Evolutionary conservation across 2,888 invertebrate species (phyloP), one percentile per base, ranked within the genome.

Genomic region (Caenorhabditis sinica): DNA sequence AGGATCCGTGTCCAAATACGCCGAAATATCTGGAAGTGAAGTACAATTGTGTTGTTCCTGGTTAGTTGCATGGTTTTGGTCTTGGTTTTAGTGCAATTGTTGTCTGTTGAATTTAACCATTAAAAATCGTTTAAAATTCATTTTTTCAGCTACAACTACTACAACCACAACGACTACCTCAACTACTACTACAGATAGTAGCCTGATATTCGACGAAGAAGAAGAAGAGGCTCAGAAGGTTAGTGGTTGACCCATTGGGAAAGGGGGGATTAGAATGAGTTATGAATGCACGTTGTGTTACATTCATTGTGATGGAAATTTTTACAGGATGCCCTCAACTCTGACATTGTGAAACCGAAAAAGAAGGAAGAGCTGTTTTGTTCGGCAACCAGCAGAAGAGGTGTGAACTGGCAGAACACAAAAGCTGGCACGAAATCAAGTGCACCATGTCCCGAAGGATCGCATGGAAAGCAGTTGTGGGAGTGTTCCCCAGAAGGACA

Each of bases 11-110:
- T 94, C 96, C 96, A 53, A 96, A 96, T 91, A 97, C 96, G 36
- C 95, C 96, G 92, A 97, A 97, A 94, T 97, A 97, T 94, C 95
- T 97, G 86, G 97, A 97, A 94, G 96, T 96, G 58, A 96, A 97
- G 94, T 97, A 96, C 93, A 96, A 96, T 93, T 97, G 97, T 80
- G 65, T 87, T 53, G 56, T 69, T 30, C 36, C 58, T 53, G 85
- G 84, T 86, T 75, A 49, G 77, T 83, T n/a, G 66, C 60, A 60
- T 53, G 60, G 20, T 15, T 56, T 56, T 28, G 49, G 49, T 49
- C 8, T 49, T n/a, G n/a, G 15, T n/a, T 43, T 25, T 40, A 30
- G 5, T 9, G 25, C 15, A 8, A 9, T 36, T 6, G n/a, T 9
- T 25, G 23, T 23, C 11, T 53, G 2, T 45, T 33, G 20, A 2